Evolutionary conservation across 2,888 invertebrate genomes (phyloP), one percentile per base, ranked within the genome.

Genomic region (Sphaeridia pumilis): DNA sequence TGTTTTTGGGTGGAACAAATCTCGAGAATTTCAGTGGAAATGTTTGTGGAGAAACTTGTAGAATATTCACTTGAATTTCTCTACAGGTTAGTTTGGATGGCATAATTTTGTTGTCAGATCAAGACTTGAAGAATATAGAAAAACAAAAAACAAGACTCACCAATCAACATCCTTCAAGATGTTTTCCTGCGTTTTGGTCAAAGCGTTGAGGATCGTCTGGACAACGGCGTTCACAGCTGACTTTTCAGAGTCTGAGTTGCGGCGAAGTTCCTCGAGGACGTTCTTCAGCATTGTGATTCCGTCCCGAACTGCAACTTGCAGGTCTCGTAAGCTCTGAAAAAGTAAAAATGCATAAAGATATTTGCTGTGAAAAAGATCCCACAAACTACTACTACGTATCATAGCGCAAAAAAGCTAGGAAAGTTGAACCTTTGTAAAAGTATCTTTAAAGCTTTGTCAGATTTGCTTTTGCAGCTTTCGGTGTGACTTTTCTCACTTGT

Each of bases 111-210:
- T n/a, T n/a, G n/a, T n/a, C n/a, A n/a, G n/a, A n/a, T n/a, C n/a
- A n/a, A n/a, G n/a, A n/a, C n/a, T n/a, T n/a, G n/a, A n/a, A n/a
- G n/a, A n/a, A n/a, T n/a, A n/a, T n/a, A n/a, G n/a, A n/a, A n/a
- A n/a, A n/a, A n/a, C n/a, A n/a, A n/a, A n/a, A n/a, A n/a, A n/a
- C n/a, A n/a, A n/a, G n/a, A 72, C 77, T 65, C 76, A 82, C 70
- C 79, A 74, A 64, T 82, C 81, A 7, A 83, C 76, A 66, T 82
- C 81, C 67, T 78, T 73, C 4, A 82, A 71, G 66, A 83, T 77
- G 12, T 75, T 73, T 1, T 78, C 75, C 63, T 82, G 80, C 1
- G 80, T 82, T 67, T 80, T 80, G 20, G 76, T 76, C 59, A 84
- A 78, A 2, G 78, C 77, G 58, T 82, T 81, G 63, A 80, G 77